Base-by-base conservation (phyloP, 2,113 vertebrate genomes). In the Sminthopsis crassicaudata region DNA sequence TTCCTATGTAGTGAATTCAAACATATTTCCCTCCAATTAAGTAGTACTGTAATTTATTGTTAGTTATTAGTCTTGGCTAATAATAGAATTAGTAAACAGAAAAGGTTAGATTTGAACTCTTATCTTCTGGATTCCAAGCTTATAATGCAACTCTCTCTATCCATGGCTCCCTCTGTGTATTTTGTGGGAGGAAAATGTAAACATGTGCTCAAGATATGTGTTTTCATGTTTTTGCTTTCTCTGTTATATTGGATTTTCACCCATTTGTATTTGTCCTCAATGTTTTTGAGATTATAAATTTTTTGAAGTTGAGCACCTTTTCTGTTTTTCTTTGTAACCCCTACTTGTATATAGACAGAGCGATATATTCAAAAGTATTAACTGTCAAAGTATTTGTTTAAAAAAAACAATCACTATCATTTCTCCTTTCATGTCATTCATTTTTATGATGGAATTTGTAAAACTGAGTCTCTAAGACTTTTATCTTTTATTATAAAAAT, bases 401-500 rank as follows among this genome's bases (percentile, higher is more conserved):
- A 36, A 67, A 57, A 51, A 67, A 94, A n/a, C 27, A 55, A 46
- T 3, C 16, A 12, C 67, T 93, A 2, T 90, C 19, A 94, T 92
- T 19, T 91, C 42, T 95, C 51, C n/a, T 97, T 90, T 89, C 92
- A 46, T 94, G n/a, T 57, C 89, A 89, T 90, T 92, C 23, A 60
- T 19, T 25, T 22, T 90, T 91, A 95, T 36, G 67, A 23, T 84
- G 67, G 67, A 19, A 22, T 52, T 52, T 53, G 90, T 53, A 90
- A 1, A 84, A 46, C 53, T 54, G 42, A 9, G 51, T 60, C 50
- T 57, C 91, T 30, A 55, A 94, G 84, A 55, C 54, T 91, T 91
- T 97, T 92, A 46, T 42, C 5, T 96, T 94, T 90, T 95, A 88
- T 94, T 94, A 93, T 76, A 94, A 53, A 90, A 36, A 50, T 30